These are phyloP conservation scores for Chrysaora quinquecirrha DNA, from an alignment of 30 jellyfish, hydroid and myxozoan genomes.

Conservation along the genomic window DNA sequence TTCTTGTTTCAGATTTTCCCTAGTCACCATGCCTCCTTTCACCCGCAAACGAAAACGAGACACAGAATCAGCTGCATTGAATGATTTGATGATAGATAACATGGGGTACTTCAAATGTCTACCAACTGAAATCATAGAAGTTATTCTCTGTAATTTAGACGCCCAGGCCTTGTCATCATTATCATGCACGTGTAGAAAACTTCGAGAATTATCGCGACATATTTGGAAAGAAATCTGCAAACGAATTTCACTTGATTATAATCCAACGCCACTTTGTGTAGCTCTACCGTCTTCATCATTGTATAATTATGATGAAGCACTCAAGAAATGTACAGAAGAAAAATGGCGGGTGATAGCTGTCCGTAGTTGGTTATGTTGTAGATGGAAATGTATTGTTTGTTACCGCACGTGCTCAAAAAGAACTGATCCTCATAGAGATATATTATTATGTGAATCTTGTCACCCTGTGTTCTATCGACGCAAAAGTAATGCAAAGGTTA, in stretches of 20 bases:
- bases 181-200: slow-evolving; percentile 62
- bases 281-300: slow-evolving; percentile 50
- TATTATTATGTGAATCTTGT: slow-evolving; percentile 61
- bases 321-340: slow-evolving; percentile 42
- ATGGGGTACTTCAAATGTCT: slow-evolving; percentile 53
- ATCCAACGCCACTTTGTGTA: slow-evolving; percentile 66
- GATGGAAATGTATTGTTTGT: slow-evolving; percentile 70
- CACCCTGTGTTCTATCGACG: slow-evolving; percentile 66
- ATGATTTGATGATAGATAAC: slow-evolving; percentile 50
- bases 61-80: slow-evolving; percentile 55
- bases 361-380: slow-evolving; percentile 58
- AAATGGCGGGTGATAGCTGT: slow-evolving; percentile 71
- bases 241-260: slow-evolving; percentile 47
- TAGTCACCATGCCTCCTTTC: slow-evolving; percentile 68
- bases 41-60: slow-evolving; percentile 71
- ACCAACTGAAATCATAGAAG: slow-evolving; percentile 62
- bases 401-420: slow-evolving; percentile 52
- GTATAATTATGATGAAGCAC: slow-evolving; percentile 53
- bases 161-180: slow-evolving; percentile 62
- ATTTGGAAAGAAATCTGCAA: slow-evolving; percentile 49
- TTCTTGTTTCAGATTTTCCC: too few species aligned
- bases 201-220: slow-evolving; percentile 41
- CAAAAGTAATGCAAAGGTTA: slow-evolving; percentile 65
- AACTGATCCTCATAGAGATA: slow-evolving; percentile 66
- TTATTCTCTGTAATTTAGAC: slow-evolving; percentile 36